Evolutionary conservation across 2,113 vertebrate species (phyloP).

Genomic region (Chaetodon trifascialis): DNA sequence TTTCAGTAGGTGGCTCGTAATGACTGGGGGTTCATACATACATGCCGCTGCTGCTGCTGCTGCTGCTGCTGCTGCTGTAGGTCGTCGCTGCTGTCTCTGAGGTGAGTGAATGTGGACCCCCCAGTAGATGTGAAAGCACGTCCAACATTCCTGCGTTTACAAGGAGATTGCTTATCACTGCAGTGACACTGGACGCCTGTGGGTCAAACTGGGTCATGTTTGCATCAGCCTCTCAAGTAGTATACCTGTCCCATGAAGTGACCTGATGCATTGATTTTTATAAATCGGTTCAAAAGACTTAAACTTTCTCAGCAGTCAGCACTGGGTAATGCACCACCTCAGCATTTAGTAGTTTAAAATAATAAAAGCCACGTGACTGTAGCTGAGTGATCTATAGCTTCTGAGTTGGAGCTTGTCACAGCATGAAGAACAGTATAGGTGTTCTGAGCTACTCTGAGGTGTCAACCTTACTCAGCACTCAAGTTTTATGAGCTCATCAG

Average conservation of each 20-base stretch:
- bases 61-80: conserved; percentile 71
- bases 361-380: background rate
- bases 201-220: conserved; percentile 55
- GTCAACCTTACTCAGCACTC: conserved; percentile 13
- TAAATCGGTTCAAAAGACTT: background rate
- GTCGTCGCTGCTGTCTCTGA: conserved; percentile 57
- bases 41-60: conserved; percentile 64
- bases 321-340: background rate
- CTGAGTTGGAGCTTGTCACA: conserved; percentile 42
- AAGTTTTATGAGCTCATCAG: conserved; percentile 51
- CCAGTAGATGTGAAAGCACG: conserved; percentile 71
- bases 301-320: background rate
- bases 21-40: conserved; percentile 38
- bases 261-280: background rate
- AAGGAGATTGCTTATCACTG: conserved; percentile 77
- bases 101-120: conserved; percentile 75
- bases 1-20: conserved; percentile 61
- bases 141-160: conserved; percentile 72
- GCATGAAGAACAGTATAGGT: conserved; percentile 29
- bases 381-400: conserved; percentile 28
- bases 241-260: background rate
- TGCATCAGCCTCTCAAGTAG: conserved; percentile 1
- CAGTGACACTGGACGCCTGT: conserved; percentile 38
- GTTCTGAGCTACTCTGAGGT: conserved; percentile 29
- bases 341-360: background rate